These are phyloP conservation scores for Platypus cylindrus DNA, from an alignment of 2,888 invertebrate species.

Conservation along the genomic window DNA sequence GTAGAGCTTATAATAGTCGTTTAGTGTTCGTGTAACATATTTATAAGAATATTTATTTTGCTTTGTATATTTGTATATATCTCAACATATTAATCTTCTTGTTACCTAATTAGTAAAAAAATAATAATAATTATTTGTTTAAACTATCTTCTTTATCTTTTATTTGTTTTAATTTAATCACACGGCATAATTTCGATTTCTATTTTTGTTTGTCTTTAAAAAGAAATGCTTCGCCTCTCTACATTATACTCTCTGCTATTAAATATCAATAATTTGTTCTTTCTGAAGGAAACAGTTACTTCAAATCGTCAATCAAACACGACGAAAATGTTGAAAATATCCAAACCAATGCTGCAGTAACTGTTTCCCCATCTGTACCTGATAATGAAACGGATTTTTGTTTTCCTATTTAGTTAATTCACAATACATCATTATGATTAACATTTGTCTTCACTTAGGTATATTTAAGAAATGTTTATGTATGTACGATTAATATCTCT, in stretches of 20 bases:
- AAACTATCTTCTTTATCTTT: constrained; percentile 7
- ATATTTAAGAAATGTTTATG: constrained; percentile 12
- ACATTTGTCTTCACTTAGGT: no score
- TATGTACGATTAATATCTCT: no score
- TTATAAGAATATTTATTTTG: constrained; percentile 28
- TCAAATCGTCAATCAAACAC: no score
- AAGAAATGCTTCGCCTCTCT: no score
- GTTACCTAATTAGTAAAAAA: constrained; percentile 12
- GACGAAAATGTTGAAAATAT: no score
- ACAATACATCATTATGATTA: no score
- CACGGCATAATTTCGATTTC: no score
- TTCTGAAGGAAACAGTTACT: no score
- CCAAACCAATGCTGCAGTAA: no score
- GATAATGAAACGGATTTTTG: constrained; percentile 24
- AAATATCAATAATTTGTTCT: no score
- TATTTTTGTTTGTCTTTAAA: no score
- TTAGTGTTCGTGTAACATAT: constrained; percentile 35
- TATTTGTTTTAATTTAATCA: constrained; percentile 5
- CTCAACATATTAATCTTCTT: constrained; percentile 24
- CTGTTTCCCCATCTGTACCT: constrained; percentile 34
- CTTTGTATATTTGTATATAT: constrained; percentile 36
- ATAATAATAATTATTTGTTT: constrained; percentile 7
- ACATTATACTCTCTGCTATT: no score
- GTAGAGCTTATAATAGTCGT: constrained; percentile 12
- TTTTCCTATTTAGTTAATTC: constrained; percentile 7